Evolutionary conservation across 1,140 invertebrate genomes (phyloP).

Genomic region (Neodiprion fabricii): DNA sequence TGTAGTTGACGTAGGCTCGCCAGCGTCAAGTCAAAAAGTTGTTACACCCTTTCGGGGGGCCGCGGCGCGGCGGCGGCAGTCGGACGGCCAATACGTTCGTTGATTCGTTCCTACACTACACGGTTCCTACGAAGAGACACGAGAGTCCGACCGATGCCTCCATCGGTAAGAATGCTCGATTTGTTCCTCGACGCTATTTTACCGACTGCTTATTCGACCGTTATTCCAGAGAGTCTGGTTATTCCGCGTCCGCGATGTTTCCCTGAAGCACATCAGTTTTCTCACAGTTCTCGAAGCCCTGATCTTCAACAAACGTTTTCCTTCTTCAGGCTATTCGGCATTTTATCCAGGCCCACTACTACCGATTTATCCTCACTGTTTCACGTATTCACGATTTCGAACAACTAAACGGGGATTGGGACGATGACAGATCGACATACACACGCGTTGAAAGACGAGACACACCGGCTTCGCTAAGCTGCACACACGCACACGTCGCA

Average conservation of each 20-base stretch:
- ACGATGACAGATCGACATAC: no score
- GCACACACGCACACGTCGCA: no score
- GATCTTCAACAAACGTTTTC: conserved; percentile 53
- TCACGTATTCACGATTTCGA: no score
- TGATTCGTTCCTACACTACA: no score
- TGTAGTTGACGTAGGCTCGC: no score
- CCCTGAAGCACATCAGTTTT: neutral
- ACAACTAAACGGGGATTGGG: no score
- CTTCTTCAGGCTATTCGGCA: conserved; percentile 60
- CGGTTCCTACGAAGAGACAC: neutral
- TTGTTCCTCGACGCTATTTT: conserved; percentile 5
- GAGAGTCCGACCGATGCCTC: conserved; percentile 8
- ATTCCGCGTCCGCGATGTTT: neutral
- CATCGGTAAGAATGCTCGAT: conserved; percentile 19
- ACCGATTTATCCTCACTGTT: no score
- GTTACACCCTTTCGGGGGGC: conserved; percentile 2
- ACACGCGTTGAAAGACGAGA: no score
- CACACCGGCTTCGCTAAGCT: no score
- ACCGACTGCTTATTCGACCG: neutral
- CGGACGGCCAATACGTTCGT: neutral
- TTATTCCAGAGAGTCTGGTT: conserved; percentile 8
- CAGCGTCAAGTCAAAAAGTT: neutral
- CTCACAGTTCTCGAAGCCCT: conserved; percentile 24
- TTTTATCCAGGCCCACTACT: conserved; percentile 32
- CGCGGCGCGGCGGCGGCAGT: neutral